phyloP scores from a whole-genome alignment of 2,113 vertebrate genomes.

The Hipposideros armiger region DNA sequence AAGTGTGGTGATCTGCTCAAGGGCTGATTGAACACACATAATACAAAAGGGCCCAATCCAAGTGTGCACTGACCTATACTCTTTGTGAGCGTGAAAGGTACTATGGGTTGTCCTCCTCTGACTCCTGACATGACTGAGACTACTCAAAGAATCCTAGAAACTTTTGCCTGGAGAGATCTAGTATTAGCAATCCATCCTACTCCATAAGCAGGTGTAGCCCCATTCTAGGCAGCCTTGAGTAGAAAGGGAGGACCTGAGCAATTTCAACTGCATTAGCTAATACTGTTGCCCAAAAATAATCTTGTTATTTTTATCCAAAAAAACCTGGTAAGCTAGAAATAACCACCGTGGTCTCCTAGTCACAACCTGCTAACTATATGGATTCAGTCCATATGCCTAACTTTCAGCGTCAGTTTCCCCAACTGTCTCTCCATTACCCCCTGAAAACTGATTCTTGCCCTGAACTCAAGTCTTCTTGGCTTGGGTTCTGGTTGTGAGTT shows the following conservation, averaged over 20 bases:
- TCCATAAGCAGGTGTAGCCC: not conserved
- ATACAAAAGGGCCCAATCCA: not conserved
- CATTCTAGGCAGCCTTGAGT: not conserved
- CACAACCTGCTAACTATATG: not conserved
- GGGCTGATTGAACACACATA: not conserved
- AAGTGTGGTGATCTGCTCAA: not conserved
- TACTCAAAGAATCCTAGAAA: not conserved
- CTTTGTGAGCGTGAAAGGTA: not conserved
- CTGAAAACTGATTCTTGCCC: not conserved
- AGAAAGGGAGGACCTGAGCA: not conserved
- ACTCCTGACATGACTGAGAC: not conserved
- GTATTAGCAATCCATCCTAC: not conserved
- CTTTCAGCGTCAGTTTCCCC: not conserved
- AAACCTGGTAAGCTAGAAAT: not conserved
- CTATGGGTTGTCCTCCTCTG: not conserved
- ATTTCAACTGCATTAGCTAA: not conserved
- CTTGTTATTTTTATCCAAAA: not conserved
- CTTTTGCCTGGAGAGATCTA: not conserved
- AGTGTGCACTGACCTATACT: not conserved
- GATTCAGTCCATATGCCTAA: not conserved
- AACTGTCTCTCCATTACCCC: not conserved
- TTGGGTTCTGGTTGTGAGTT: constrained; percentile 16
- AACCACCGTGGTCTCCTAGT: not conserved
- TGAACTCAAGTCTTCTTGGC: not conserved
- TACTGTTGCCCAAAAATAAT: not conserved